Evolutionary conservation across 2,797 vertebrate species (phyloP).

Genomic region (Kryptolebias ocellatus): DNA sequence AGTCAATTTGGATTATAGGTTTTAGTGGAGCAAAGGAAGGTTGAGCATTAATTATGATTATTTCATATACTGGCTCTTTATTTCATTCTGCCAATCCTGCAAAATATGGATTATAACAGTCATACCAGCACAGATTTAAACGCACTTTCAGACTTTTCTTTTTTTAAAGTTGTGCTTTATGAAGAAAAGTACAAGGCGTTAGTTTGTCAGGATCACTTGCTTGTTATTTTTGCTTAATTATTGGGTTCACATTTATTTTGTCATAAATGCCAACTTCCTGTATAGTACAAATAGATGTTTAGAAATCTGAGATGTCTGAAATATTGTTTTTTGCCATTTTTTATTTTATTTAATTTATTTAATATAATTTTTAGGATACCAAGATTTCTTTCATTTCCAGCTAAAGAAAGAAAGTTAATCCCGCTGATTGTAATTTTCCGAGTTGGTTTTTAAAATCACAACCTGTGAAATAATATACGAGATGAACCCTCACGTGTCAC

Average conservation of each 20-base stretch:
- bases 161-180: background rate
- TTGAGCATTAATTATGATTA: constrained; percentile 70
- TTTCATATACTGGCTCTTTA: constrained; percentile 66
- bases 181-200: constrained; percentile 9
- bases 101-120: constrained; percentile 65
- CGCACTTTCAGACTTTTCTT: constrained; percentile 9
- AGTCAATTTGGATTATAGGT: constrained; percentile 74
- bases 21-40: constrained; percentile 67
- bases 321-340: background rate
- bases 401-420: too few species aligned
- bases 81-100: constrained; percentile 54
- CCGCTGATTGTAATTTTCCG: too few species aligned
- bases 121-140: constrained; percentile 42
- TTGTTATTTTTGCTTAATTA: background rate
- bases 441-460: background rate
- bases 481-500: background rate
- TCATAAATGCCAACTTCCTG: background rate
- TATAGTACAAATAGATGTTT: background rate
- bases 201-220: background rate
- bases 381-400: background rate
- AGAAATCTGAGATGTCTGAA: background rate
- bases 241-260: background rate
- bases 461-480: background rate
- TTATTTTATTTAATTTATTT: background rate
- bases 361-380: background rate